phyloP scores from a whole-genome alignment of 2,113 vertebrate genomes.

The Bufo gargarizans region DNA sequence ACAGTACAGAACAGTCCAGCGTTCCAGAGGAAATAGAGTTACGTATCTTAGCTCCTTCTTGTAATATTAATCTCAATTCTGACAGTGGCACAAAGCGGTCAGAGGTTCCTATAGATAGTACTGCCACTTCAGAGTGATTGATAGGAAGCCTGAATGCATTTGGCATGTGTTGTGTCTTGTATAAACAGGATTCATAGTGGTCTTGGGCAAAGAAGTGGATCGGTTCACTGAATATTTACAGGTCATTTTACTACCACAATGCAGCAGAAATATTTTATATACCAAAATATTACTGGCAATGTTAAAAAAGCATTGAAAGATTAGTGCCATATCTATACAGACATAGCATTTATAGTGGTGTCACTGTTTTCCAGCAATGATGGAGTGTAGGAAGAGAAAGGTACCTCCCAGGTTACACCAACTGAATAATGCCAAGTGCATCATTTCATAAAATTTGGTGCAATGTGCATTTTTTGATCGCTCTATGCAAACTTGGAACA shows the following conservation, averaged over 20 bases:
- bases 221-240: constrained; percentile 22
- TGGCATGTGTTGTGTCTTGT: constrained; percentile 34
- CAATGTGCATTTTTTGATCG: too few relatives aligned
- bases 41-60: constrained; percentile 14
- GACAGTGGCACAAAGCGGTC: constrained; percentile 38
- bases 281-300: not conserved
- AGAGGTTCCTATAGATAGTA: constrained; percentile 41
- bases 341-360: too few relatives aligned
- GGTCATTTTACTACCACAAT: not conserved
- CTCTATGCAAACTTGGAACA: too few relatives aligned
- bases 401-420: too few relatives aligned
- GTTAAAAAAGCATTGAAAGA: not conserved
- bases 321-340: too few relatives aligned
- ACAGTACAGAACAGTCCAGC: not conserved
- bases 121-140: constrained; percentile 43
- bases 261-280: not conserved
- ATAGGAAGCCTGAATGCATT: constrained; percentile 35
- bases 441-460: too few relatives aligned
- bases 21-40: constrained; percentile 3
- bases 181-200: constrained; percentile 41
- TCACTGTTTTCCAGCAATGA: too few relatives aligned
- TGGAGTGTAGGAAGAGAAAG: too few relatives aligned
- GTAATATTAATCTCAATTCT: constrained; percentile 42
- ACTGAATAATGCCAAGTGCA: too few relatives aligned
- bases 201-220: not conserved